Conservation (phyloP, 1,140 invertebrate genomes). For the Papilio polytes region DNA sequence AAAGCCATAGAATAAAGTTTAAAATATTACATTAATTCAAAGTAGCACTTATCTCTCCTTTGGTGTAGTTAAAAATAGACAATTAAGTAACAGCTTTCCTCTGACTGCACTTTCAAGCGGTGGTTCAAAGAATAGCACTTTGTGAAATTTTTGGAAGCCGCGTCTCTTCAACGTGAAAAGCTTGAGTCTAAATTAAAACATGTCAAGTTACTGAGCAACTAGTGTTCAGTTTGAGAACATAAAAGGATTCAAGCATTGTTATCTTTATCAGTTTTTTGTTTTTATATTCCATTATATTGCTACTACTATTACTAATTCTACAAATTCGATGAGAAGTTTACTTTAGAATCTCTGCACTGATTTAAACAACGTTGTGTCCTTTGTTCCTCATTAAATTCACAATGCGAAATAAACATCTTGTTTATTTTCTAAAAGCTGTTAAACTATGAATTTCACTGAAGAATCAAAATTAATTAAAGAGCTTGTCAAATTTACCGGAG, state of each 20-base stretch:
- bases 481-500: conserved; percentile 13
- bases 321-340: no score
- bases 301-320: neutral
- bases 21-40: conserved; percentile 5
- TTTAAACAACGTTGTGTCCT: neutral
- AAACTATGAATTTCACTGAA: neutral
- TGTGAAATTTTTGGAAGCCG: conserved; percentile 12
- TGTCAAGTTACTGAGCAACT: conserved; percentile 8
- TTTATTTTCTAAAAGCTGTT: neutral
- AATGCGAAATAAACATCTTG: neutral
- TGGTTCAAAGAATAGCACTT: conserved; percentile 22
- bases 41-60: conserved; percentile 13
- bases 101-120: neutral
- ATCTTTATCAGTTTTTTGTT: neutral
- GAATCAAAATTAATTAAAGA: conserved; percentile 11
- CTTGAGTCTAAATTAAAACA: conserved; percentile 28
- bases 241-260: neutral
- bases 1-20: neutral
- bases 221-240: conserved; percentile 1
- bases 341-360: neutral
- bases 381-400: neutral
- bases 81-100: conserved; percentile 26
- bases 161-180: conserved; percentile 16
- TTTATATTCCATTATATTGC: no score
- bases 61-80: conserved; percentile 8